These are phyloP conservation scores for Cepaea nemoralis DNA, from an alignment of 1,140 invertebrate species.

Conservation along the genomic window DNA sequence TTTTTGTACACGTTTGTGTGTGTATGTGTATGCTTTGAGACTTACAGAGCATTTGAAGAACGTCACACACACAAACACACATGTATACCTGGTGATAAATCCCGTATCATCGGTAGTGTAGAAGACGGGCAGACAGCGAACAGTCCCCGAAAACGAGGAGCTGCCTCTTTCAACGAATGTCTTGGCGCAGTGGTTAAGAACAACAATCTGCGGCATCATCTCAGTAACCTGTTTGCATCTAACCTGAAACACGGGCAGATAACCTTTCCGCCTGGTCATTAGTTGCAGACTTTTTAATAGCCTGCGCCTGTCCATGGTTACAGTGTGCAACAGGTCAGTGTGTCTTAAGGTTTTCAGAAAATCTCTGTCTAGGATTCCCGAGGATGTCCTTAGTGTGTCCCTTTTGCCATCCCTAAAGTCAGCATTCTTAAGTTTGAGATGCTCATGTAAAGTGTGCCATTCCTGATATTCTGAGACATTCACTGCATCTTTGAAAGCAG, in stretches of 20 bases:
- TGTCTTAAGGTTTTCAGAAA: conserved; percentile 2
- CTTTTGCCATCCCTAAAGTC: too few relatives aligned
- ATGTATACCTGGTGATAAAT: not conserved
- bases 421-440: too few relatives aligned
- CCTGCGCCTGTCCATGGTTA: not conserved
- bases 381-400: too few relatives aligned
- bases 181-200: not conserved
- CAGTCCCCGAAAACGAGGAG: not conserved
- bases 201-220: conserved; percentile 7
- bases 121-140: conserved; percentile 6
- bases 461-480: too few relatives aligned
- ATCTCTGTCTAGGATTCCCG: not conserved
- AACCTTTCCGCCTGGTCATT: not conserved
- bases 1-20: too few relatives aligned
- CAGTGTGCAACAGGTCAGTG: not conserved
- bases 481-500: too few relatives aligned
- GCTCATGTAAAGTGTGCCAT: too few relatives aligned
- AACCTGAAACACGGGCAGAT: conserved; percentile 3
- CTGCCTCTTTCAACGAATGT: not conserved
- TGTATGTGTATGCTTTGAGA: too few relatives aligned
- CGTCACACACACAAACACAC: too few relatives aligned
- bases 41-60: too few relatives aligned
- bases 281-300: not conserved
- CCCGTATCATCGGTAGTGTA: not conserved
- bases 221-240: not conserved